Percentiles rank a stretch among this genome's conserved stretches.
Evolutionary conservation across 2,888 invertebrate species (phyloP).

Genomic region (Lycophotia porphyrea): DNA sequence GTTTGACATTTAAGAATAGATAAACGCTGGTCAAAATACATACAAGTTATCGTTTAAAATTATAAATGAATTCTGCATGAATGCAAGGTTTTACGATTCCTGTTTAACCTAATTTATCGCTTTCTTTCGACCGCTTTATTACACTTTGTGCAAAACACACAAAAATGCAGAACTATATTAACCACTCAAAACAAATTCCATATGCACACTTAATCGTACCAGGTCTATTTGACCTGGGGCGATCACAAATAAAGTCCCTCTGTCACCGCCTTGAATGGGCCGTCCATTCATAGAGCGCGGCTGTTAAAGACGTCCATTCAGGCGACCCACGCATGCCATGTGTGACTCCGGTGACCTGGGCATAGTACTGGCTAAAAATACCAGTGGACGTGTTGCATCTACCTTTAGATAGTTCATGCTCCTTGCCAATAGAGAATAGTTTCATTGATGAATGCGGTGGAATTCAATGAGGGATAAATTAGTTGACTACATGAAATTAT

Average conservation of each 20-base stretch:
- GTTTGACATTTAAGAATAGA: conserved; percentile 53
- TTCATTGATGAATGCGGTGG: conserved; percentile 32
- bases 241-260: conserved; percentile 68
- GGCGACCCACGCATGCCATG: conserved; percentile 75
- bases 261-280: conserved; percentile 71
- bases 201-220: conserved; percentile 58
- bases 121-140: conserved; percentile 28
- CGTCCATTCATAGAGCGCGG: conserved; percentile 72
- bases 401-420: conserved; percentile 48
- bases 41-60: conserved; percentile 20
- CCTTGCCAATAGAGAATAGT: conserved; percentile 13
- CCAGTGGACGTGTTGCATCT: conserved; percentile 57
- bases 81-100: conserved; percentile 26
- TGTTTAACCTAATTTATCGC: conserved; percentile 27
- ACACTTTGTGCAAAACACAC: conserved; percentile 13
- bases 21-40: conserved; percentile 31
- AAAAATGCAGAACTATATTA: conserved; percentile 16
- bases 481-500: background rate
- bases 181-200: conserved; percentile 45
- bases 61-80: conserved; percentile 2
- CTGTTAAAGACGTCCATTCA: conserved; percentile 76
- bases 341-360: conserved; percentile 66
- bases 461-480: background rate
- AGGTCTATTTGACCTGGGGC: conserved; percentile 64
- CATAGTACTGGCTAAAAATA: conserved; percentile 67